Base-by-base conservation (phyloP, 2,888 invertebrate species). In the Monoplex corrugatus region DNA sequence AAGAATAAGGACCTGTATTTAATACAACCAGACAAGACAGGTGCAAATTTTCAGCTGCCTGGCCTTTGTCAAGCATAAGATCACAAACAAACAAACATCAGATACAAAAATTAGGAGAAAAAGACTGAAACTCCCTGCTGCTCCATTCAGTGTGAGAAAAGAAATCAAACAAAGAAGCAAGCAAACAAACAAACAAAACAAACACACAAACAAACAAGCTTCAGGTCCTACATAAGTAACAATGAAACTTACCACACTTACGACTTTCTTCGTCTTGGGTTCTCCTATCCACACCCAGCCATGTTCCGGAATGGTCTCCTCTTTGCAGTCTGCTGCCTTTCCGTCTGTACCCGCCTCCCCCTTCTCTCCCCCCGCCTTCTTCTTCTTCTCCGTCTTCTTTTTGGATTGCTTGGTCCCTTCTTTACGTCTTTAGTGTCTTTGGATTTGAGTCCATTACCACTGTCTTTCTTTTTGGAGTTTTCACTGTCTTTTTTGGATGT, bases 221-320 rank as follows among this genome's bases (percentile, higher is more conserved):
- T n/a, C n/a, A n/a, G n/a, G n/a, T n/a, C n/a, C n/a, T n/a, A n/a
- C n/a, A n/a, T n/a, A n/a, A n/a, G n/a, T n/a, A 23, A 19, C 57
- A 13, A 19, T 68, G 28, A 23, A 19, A 90, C 89, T 91, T 80
- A 88, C 90, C 85, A 90, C 78, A 80, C 91, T 92, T 5, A 90
- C 93, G 10, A 95, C 91, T 40, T 91, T 91, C 90, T 93, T 94
- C 86, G 91, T 90, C 43, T 93, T 92, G 19, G 94, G 92, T 40
- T 93, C 92, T 23, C 94, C 94, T 23, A 91, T 88, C 93, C 94
- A 94, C 32, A 91, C 90, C 95, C 95, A 95, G 35, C 94, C 94
- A 91, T 94, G 94, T 75, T 90, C 89, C 5, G 92, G 90, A 50
- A 91, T 84, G 89, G 87, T 78, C 3, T 80, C 68, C 80, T 90